Conservation (phyloP, 2,888 invertebrate species). For the Coelinius sp. region DNA sequence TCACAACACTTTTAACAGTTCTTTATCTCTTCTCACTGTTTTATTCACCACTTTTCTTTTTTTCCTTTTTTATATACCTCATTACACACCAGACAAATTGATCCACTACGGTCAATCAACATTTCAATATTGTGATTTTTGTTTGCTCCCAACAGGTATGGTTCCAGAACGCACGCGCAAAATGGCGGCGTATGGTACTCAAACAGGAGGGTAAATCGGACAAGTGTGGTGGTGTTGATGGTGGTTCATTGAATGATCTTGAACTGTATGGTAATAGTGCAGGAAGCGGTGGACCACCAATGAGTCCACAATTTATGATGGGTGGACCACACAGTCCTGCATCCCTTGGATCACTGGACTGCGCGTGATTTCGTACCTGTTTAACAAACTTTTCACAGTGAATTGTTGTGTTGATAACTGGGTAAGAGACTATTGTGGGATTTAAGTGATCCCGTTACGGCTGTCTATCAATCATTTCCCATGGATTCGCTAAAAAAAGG, state of each 20-base stretch:
- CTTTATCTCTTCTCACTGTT: slow-evolving; percentile 25
- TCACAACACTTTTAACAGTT: slow-evolving; percentile 19
- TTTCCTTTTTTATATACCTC: neutral
- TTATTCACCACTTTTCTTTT: slow-evolving; percentile 5
- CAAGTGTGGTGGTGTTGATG: slow-evolving; percentile 78
- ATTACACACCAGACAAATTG: slow-evolving; percentile 26
- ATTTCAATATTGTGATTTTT: neutral
- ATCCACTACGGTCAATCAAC: slow-evolving; percentile 1
- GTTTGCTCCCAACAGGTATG: slow-evolving; percentile 82
- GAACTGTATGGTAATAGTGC: slow-evolving; percentile 74
- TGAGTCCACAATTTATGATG: slow-evolving; percentile 81
- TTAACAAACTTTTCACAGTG: slow-evolving; percentile 2
- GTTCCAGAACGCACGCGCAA: slow-evolving; percentile 96
- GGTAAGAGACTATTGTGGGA: slow-evolving; percentile 11
- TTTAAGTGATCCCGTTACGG: neutral
- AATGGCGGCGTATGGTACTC: slow-evolving; percentile 91
- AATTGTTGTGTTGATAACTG: neutral
- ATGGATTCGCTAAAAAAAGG: slow-evolving; percentile 28
- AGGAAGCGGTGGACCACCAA: slow-evolving; percentile 78
- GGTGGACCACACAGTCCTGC: slow-evolving; percentile 80
- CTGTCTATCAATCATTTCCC: slow-evolving; percentile 20
- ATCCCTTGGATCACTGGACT: slow-evolving; percentile 81
- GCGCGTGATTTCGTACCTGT: slow-evolving; percentile 74
- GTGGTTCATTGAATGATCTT: slow-evolving; percentile 71
- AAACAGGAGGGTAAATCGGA: slow-evolving; percentile 85